Conservation (phyloP, 2,888 invertebrate genomes). For the Oasisia sp. region DNA sequence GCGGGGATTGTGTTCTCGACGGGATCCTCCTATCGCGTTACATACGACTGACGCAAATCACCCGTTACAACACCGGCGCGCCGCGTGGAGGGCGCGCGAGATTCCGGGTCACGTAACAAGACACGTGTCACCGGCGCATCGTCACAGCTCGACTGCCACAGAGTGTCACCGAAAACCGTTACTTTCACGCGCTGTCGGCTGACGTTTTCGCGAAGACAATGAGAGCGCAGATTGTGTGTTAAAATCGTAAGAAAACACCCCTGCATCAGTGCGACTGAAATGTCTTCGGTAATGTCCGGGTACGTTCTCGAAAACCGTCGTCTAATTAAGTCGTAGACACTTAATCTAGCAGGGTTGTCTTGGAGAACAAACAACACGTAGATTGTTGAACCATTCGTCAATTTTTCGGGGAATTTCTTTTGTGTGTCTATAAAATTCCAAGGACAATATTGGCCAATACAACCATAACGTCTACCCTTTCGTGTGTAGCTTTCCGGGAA, state of each 20-base stretch:
- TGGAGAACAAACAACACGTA: not conserved
- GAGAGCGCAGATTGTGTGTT: not conserved
- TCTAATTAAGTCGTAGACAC: not conserved
- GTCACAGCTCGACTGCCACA: conserved; percentile 3
- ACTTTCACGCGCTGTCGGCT: not conserved
- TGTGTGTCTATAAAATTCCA: too few relatives aligned
- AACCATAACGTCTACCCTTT: not conserved
- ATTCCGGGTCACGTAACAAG: not conserved
- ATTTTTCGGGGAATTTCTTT: not conserved
- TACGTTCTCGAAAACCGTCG: not conserved
- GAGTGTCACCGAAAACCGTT: not conserved
- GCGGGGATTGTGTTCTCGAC: not conserved
- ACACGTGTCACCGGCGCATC: not conserved
- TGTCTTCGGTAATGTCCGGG: not conserved
- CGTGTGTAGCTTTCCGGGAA: not conserved
- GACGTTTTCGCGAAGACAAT: not conserved
- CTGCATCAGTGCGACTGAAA: not conserved
- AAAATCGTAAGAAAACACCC: not conserved
- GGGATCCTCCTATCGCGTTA: not conserved
- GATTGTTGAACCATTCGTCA: not conserved
- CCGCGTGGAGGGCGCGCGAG: not conserved
- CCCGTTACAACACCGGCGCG: not conserved
- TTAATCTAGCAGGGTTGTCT: not conserved
- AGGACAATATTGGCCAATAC: not conserved
- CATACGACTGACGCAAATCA: conserved; percentile 1